Percentiles rank a stretch among this genome's conserved stretches.
These are phyloP conservation scores for Drosophila repletoides DNA, from an alignment of 1,140 invertebrate genomes.

Conservation along the genomic window DNA sequence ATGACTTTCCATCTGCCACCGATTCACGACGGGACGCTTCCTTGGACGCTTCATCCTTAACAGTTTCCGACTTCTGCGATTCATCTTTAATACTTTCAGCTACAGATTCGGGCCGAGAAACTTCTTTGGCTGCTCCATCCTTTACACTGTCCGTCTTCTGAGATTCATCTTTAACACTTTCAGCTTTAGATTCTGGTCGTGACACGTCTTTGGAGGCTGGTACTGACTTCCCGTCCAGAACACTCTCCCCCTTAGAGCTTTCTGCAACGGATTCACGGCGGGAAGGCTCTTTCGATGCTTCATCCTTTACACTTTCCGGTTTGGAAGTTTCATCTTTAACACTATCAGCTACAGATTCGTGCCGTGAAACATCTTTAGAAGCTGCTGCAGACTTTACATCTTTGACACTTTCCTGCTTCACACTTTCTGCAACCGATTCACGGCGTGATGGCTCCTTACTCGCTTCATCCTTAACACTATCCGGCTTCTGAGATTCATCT, in stretches of 20 bases:
- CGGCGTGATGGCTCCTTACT: slow-evolving; percentile 24
- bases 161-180: slow-evolving; percentile 24
- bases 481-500: slow-evolving; percentile 22
- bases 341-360: slow-evolving; percentile 15
- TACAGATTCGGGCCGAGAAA: slow-evolving; percentile 36
- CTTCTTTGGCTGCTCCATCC: slow-evolving; percentile 2
- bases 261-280: slow-evolving; percentile 19
- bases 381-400: slow-evolving; percentile 8
- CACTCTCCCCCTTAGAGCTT: slow-evolving; percentile 1
- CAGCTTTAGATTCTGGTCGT: slow-evolving; percentile 29
- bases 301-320: slow-evolving; percentile 5
- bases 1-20: not conserved
- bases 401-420: slow-evolving; percentile 4
- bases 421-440: slow-evolving; percentile 24
- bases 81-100: slow-evolving; percentile 13
- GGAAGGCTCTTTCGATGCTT: slow-evolving; percentile 8
- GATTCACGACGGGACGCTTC: slow-evolving; percentile 21
- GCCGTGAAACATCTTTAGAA: slow-evolving; percentile 35
- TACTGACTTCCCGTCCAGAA: slow-evolving; percentile 25
- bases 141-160: slow-evolving; percentile 8
- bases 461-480: slow-evolving; percentile 7
- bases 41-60: slow-evolving; percentile 15
- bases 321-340: slow-evolving; percentile 16
- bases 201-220: slow-evolving; percentile 39
- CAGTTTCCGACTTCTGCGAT: slow-evolving; percentile 13